A percentile compares a stretch with the other conserved stretches of the same genome.
Conservation (phyloP, 2,113 vertebrate species). For the Pogona vitticeps region DNA sequence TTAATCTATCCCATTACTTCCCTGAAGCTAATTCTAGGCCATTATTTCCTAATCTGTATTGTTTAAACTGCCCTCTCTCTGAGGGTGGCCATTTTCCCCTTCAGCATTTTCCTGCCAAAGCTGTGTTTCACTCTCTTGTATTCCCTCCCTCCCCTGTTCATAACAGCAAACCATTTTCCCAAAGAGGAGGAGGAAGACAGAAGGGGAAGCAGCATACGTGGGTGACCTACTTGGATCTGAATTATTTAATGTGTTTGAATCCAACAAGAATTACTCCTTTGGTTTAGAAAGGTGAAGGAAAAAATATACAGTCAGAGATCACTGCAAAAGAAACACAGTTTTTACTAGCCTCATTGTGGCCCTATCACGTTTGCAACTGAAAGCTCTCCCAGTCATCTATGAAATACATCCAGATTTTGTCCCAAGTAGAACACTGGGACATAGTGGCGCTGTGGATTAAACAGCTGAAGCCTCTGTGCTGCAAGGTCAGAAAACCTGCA, state of each 20-base stretch:
- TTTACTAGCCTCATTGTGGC: neutral
- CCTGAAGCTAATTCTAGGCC: neutral
- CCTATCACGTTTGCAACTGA: slow-evolving; percentile 9
- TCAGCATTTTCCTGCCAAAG: slow-evolving; percentile 9
- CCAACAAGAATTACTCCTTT: neutral
- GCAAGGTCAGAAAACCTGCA: no score
- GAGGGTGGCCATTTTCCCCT: neutral
- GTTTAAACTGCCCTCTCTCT: slow-evolving; percentile 34
- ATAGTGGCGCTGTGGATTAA: no score
- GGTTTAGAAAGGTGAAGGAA: neutral
- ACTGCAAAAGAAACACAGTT: neutral
- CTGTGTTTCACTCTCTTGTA: neutral
- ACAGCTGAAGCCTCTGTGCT: no score
- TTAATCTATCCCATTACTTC: slow-evolving; percentile 31
- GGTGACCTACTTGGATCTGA: neutral
- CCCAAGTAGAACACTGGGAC: no score
- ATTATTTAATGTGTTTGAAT: neutral
- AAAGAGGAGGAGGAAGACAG: neutral
- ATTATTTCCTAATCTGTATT: slow-evolving; percentile 36
- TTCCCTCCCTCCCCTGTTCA: neutral
- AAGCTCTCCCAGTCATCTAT: fast-evolving
- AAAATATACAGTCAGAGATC: neutral
- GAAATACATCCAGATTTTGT: neutral
- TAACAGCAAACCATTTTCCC: neutral
- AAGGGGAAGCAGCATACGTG: fast-evolving